Conservation (phyloP, 2,797 vertebrate genomes). For the Gambusia yucatana region DNA sequence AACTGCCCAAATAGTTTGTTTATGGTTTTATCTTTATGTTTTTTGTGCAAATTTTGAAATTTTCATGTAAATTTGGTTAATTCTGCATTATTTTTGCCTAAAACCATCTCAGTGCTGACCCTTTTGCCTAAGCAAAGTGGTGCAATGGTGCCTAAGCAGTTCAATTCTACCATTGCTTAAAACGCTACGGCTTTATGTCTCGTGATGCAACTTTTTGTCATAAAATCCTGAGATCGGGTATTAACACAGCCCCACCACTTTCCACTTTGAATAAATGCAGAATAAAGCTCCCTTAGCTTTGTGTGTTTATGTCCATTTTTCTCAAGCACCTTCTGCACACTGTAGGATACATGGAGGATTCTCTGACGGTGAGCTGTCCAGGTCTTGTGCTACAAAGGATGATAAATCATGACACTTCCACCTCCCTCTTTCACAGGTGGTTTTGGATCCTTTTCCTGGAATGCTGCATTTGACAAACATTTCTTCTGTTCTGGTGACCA, state of each 20-base stretch:
- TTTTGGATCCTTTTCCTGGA: neutral
- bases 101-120: no score
- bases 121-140: no score
- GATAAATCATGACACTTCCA: neutral
- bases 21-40: no score
- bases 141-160: no score
- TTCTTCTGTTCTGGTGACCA: neutral
- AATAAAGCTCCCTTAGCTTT: neutral
- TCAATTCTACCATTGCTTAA: no score
- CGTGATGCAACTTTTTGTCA: no score
- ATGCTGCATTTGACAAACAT: neutral
- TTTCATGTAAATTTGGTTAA: no score
- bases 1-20: no score
- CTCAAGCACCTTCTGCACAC: neutral
- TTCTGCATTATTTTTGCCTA: no score
- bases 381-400: neutral
- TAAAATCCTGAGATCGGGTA: no score
- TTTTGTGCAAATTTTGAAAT: no score
- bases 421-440: neutral
- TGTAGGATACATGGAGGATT: neutral
- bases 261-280: neutral
- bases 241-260: neutral
- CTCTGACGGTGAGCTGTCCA: neutral
- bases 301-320: neutral
- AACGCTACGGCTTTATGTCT: no score